Evolutionary conservation across 2,888 invertebrate genomes (phyloP), one percentile per base, ranked within the genome.

Genomic region (Ichneumoninae sp.): DNA sequence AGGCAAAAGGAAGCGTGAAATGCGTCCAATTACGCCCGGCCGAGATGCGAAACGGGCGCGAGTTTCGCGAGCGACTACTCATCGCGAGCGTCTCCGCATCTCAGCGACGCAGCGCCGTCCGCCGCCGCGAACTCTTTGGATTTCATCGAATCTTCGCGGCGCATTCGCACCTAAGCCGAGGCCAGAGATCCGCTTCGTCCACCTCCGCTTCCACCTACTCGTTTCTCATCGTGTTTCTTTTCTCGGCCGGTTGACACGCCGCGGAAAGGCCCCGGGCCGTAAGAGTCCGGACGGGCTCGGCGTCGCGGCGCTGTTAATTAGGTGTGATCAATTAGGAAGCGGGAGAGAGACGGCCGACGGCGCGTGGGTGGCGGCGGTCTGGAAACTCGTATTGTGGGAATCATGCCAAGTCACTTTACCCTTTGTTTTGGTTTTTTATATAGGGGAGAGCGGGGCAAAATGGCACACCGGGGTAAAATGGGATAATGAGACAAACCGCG

Each of bases 11-110:
- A 72, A 90, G 88, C 90, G 88, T 86, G 89, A 87, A 87, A 83
- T 84, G 85, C 90, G 89, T 89, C 89, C 91, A 87, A 91, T 91
- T 89, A 89, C 87, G 80, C 80, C 77, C 77, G 80, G 69, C 65
- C 75, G 65, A 50, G 77, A 52, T 62, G 50, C 65, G 60, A 40
- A 69, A 68, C 69, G 74, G 77, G 87, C 76, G 82, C 88, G 87
- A 76, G 84, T 84, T 70, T 78, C 80, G 88, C 84, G 85, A 75
- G 76, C 82, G 81, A 69, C 80, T 86, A 85, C 87, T 85, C 86
- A 85, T 83, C 85, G 84, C 86, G 77, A 72, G 50, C 26, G 68
- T 78, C 83, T 70, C 65, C 74, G 6, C 47, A 26, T 30, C 26
- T 44, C 26, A 40, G 44, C 57, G 8, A 40, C 36, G 40, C 26